A percentile compares a stretch with the other conserved stretches of the same genome.
Evolutionary conservation across 1,140 invertebrate genomes (phyloP).

Genomic region (Meloidogyne floridensis): DNA sequence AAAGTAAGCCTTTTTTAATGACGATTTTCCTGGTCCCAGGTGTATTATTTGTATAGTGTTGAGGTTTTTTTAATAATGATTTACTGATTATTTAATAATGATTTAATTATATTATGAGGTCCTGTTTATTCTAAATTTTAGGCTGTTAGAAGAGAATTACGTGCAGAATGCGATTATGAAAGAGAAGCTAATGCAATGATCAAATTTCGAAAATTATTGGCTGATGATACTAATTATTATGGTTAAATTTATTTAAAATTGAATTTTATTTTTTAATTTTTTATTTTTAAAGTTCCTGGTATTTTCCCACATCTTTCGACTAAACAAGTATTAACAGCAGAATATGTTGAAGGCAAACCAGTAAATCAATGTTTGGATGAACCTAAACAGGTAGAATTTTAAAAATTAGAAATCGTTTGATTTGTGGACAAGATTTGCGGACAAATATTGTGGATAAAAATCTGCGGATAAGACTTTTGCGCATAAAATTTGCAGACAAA

Average conservation of each 20-base stretch:
- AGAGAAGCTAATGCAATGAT: constrained; percentile 86
- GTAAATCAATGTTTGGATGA: constrained; percentile 82
- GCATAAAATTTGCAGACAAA: too few relatives aligned
- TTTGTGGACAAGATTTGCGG: too few relatives aligned
- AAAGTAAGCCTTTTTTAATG: too few relatives aligned
- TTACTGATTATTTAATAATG: too few relatives aligned
- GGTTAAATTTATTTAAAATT: background rate
- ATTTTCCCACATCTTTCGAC: constrained; percentile 69
- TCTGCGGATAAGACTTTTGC: too few relatives aligned
- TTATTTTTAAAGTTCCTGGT: constrained; percentile 72
- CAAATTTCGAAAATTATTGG: constrained; percentile 79
- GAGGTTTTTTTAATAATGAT: background rate
- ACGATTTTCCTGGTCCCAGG: too few relatives aligned
- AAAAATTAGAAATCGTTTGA: background rate
- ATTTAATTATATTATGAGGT: too few relatives aligned
- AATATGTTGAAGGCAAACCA: constrained; percentile 85
- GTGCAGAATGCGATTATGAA: constrained; percentile 94
- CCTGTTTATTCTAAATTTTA: constrained; percentile 46
- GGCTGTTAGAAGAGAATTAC: constrained; percentile 88
- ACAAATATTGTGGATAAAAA: too few relatives aligned
- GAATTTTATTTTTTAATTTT: background rate
- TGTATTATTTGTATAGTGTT: too few relatives aligned
- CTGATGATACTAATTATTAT: constrained; percentile 78
- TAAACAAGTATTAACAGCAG: constrained; percentile 82
- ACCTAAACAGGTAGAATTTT: constrained; percentile 73